Percentiles rank a stretch among this genome's conserved stretches.
Evolutionary conservation across 2,113 vertebrate species (phyloP).

Genomic region (Bothrops jararaca): DNA sequence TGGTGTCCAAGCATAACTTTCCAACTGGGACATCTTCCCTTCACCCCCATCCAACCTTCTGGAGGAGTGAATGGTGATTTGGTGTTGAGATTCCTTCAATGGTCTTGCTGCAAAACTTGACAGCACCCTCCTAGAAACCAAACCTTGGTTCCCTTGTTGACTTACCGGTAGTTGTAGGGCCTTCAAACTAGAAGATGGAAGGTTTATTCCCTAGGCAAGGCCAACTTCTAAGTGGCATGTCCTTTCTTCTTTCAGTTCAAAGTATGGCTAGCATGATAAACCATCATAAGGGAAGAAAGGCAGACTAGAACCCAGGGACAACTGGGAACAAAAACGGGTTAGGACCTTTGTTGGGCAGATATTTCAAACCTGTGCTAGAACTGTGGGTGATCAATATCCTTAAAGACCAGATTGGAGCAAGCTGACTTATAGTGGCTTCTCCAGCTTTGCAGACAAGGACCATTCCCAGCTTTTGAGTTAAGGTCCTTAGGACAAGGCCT

Average conservation of each 20-base stretch:
- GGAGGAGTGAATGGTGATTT: slow-evolving; percentile 63
- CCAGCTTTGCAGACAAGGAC: not conserved
- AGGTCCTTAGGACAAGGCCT: not conserved
- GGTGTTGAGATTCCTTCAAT: slow-evolving; percentile 61
- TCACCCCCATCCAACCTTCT: slow-evolving; percentile 56
- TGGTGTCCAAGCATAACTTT: slow-evolving; percentile 55
- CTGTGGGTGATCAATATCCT: not conserved
- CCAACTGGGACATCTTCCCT: slow-evolving; percentile 33
- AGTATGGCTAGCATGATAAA: slow-evolving; percentile 61
- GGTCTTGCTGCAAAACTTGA: slow-evolving; percentile 66
- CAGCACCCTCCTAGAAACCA: slow-evolving; percentile 61
- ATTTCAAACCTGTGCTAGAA: slow-evolving; percentile 3
- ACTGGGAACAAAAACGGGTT: slow-evolving; percentile 41
- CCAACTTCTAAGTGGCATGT: slow-evolving; percentile 63
- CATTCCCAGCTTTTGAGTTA: not conserved
- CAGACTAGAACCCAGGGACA: too few relatives aligned
- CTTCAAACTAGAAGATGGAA: slow-evolving; percentile 63
- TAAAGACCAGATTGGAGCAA: not conserved
- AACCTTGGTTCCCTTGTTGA: slow-evolving; percentile 63
- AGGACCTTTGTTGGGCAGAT: not conserved
- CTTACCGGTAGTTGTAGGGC: slow-evolving; percentile 65
- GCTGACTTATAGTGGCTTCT: not conserved
- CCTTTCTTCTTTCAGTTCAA: slow-evolving; percentile 53
- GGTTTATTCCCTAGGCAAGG: slow-evolving; percentile 56
- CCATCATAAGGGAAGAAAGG: slow-evolving; percentile 46